Percentiles rank a stretch among this genome's conserved stretches.
These are phyloP conservation scores for Australoheros facetus DNA, from an alignment of 2,797 vertebrate species.

Conservation along the genomic window DNA sequence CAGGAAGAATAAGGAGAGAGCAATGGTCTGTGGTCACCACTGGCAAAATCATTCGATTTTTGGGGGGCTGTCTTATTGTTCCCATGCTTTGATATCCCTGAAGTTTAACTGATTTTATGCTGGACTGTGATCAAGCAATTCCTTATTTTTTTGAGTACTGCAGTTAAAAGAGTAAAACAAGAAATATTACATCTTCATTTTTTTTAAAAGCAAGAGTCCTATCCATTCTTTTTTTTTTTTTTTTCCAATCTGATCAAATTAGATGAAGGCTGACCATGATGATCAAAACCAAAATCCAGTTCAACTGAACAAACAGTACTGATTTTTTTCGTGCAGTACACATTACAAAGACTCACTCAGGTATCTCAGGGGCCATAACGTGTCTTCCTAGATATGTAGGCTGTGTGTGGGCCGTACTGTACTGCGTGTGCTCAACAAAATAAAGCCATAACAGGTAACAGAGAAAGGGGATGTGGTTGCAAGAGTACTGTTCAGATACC, in stretches of 20 bases:
- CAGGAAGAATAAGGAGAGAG: neutral
- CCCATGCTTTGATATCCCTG: neutral
- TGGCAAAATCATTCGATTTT: neutral
- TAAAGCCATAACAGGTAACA: conserved; percentile 14
- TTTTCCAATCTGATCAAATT: neutral
- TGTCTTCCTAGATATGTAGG: conserved; percentile 23
- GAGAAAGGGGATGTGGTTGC: conserved; percentile 2
- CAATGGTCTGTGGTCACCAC: too few species aligned
- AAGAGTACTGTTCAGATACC: conserved; percentile 1
- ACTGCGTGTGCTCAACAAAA: conserved; percentile 30
- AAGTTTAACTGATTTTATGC: neutral
- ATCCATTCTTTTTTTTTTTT: neutral
- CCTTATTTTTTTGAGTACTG: neutral
- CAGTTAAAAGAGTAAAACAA: neutral
- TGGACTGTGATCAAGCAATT: neutral
- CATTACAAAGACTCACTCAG: neutral
- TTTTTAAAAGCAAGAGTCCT: neutral
- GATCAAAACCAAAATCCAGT: neutral
- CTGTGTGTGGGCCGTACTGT: conserved; percentile 26
- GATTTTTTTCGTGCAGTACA: neutral
- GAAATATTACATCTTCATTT: neutral
- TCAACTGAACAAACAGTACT: neutral
- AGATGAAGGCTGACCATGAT: neutral
- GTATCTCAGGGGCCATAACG: conserved; percentile 7
- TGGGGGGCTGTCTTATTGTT: neutral